Base-by-base conservation (phyloP, 1,140 invertebrate species). In the Amphibalanus amphitrite region DNA sequence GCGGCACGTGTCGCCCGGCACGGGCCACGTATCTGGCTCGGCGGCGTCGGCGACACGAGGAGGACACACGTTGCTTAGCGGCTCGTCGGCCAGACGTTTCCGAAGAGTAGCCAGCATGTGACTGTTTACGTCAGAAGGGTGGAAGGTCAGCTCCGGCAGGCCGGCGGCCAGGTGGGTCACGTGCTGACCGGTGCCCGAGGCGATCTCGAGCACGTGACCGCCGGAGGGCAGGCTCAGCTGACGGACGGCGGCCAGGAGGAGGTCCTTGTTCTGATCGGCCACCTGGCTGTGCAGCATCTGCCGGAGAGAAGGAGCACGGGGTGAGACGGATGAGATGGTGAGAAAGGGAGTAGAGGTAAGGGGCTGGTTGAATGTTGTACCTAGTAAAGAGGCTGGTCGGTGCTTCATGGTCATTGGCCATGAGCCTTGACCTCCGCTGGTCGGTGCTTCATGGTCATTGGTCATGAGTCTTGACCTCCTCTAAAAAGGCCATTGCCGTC, bases 141-240 rank as follows among this genome's bases (percentile, higher is more conserved):
- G 65, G 65, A 67, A 67, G 17, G 28, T 28, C 23, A 67, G 26
- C 26, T 20, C 10, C 6, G 65, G 65, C 65, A 67, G 65, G 3
- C 23, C 10, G n/a, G 8, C 26, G 3, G 65, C 65, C 65, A 67
- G 65, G 65, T 67, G 28, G 10, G n/a, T 8, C 65, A 67, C 65
- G 65, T 67, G 65, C 65, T 67, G 65, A 1, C 65, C 65, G 26
- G 65, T 67, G 65, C 65, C 65, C n/a, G 65, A 67, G 26, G 65
- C 65, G n/a, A 67, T 10, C 23, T 67, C 65, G 3, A 67, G 65
- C 65, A 67, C 65, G 65, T 28, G 65, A 67, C 26, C n/a, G n/a
- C 65, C 65, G 23, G 28, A 0, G 28, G 65, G 23, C 0, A 67
- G 65, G 65, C 1, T 25, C 23, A 67, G 28, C 10, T 67, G 8